These are phyloP conservation scores for Paragorgia papillata DNA, from an alignment of 92 coral and sea anemone species.

Conservation along the genomic window DNA sequence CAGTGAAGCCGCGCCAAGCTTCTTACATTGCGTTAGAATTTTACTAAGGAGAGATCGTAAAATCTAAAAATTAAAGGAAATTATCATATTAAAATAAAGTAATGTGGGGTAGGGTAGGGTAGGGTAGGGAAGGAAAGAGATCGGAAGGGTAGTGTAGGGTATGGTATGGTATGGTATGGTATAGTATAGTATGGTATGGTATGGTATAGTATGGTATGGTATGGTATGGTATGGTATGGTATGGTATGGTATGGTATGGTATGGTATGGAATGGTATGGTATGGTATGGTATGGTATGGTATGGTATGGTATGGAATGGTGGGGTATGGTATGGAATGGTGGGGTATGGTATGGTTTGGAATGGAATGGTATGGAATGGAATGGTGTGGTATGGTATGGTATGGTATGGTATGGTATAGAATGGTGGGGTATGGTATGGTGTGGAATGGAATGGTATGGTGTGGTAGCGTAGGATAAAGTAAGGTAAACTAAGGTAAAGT, in stretches of 20 bases:
- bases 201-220: slow-evolving; percentile 5
- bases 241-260: slow-evolving; percentile 1
- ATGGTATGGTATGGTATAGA: slow-evolving; percentile 11
- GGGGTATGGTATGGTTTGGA: too few species aligned
- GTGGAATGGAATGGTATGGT: slow-evolving; percentile 12
- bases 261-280: slow-evolving; percentile 6
- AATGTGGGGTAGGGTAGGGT: not conserved
- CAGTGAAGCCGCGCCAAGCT: not conserved
- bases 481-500: not conserved
- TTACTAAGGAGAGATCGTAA: slow-evolving; percentile 36
- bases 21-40: not conserved
- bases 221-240: not conserved
- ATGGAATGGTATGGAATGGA: not conserved
- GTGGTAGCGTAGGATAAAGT: not conserved
- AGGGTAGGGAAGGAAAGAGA: not conserved
- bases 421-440: too few species aligned
- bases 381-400: slow-evolving; percentile 7
- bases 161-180: slow-evolving; percentile 1
- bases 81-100: not conserved
- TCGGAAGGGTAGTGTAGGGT: slow-evolving; percentile 1
- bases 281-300: not conserved
- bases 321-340: too few species aligned
- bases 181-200: slow-evolving; percentile 7
- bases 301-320: too few species aligned
- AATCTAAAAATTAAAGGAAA: slow-evolving; percentile 23